Evolutionary conservation across 2,113 vertebrate species (phyloP).

Genomic region (Paradoxurus hermaphroditus): DNA sequence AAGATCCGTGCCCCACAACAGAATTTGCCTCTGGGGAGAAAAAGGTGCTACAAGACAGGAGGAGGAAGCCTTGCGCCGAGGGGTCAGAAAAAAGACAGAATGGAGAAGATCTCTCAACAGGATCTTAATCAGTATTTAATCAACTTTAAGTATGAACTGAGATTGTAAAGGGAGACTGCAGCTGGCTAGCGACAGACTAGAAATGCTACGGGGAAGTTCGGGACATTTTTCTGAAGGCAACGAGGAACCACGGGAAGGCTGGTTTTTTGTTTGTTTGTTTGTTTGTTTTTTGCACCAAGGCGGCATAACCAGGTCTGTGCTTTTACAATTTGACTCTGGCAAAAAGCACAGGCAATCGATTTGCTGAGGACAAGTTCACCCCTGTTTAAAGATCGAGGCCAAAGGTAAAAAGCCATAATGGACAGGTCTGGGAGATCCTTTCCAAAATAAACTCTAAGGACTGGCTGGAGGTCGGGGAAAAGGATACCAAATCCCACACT

Average conservation of each 20-base stretch:
- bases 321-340: background rate
- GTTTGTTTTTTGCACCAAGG: too few relatives aligned
- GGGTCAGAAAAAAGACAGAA: too few relatives aligned
- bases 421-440: background rate
- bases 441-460: background rate
- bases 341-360: background rate
- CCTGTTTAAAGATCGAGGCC: background rate
- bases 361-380: background rate
- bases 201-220: accelerated
- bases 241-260: background rate
- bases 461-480: accelerated
- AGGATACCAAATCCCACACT: background rate
- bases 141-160: background rate
- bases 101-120: background rate
- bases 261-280: background rate
- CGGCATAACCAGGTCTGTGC: too few relatives aligned
- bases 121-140: background rate
- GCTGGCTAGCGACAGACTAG: background rate
- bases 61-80: background rate
- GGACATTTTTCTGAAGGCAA: background rate
- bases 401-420: background rate
- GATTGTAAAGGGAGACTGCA: background rate
- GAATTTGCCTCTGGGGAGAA: background rate
- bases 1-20: background rate
- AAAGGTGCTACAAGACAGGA: background rate